A percentile compares a stretch with the other conserved stretches of the same genome.
Conservation (phyloP, 2,113 vertebrate species). For the Crotalus horridus region DNA sequence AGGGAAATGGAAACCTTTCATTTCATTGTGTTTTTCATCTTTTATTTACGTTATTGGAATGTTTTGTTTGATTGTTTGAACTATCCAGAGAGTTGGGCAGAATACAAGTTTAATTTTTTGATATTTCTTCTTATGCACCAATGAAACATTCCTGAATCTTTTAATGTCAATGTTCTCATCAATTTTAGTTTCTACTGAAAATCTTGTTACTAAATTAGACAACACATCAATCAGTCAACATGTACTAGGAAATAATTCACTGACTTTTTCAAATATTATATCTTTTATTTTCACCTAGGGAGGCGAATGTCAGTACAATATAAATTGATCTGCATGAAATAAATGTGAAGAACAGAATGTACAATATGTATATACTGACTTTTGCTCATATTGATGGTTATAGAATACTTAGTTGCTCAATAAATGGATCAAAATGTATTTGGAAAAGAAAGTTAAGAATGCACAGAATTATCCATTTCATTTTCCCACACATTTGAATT, state of each 20-base stretch:
- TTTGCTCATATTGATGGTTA: background rate
- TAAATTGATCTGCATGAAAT: background rate
- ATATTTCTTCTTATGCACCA: conserved; percentile 26
- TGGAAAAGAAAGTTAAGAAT: background rate
- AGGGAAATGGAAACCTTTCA: background rate
- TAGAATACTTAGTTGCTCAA: background rate
- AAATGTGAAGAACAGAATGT: background rate
- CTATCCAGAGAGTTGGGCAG: background rate
- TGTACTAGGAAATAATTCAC: conserved; percentile 5
- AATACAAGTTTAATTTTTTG: background rate
- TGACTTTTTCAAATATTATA: background rate
- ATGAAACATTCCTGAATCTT: conserved; percentile 38
- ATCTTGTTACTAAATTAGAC: conserved; percentile 19
- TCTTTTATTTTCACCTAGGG: background rate
- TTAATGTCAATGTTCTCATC: conserved; percentile 31
- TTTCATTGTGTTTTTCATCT: background rate
- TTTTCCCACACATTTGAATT: background rate
- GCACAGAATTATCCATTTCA: background rate
- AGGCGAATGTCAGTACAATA: background rate
- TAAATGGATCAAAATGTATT: background rate
- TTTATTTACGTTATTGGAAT: background rate
- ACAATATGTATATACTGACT: background rate
- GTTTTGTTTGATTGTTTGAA: background rate
- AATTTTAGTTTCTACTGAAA: conserved; percentile 21
- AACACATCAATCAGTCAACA: conserved; percentile 8